phyloP scores from a whole-genome alignment of 2,888 invertebrate genomes.

The Tipula confusa region DNA sequence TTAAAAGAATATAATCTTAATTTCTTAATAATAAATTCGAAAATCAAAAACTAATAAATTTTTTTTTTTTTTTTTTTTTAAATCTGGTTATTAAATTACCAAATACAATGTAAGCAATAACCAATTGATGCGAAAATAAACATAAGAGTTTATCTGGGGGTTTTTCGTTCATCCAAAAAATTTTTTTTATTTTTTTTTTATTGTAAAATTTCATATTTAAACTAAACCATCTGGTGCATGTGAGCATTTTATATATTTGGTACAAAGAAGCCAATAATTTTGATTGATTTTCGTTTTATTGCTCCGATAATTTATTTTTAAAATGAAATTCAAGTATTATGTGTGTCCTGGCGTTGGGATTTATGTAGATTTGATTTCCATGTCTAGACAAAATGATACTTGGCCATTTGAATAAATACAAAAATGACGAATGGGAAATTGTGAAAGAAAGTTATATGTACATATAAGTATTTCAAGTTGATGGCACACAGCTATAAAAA shows the following conservation, averaged over 20 bases:
- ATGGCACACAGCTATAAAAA: no score
- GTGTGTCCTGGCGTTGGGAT: no score
- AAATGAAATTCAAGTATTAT: no score
- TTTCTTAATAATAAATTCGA: not conserved
- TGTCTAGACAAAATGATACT: no score
- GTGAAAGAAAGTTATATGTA: no score
- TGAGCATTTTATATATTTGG: not conserved
- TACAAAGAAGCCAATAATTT: not conserved
- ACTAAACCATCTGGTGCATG: not conserved
- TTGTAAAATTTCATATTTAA: no score
- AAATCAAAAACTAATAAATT: not conserved
- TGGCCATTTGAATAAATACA: no score
- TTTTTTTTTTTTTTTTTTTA: no score
- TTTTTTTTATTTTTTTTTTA: not conserved
- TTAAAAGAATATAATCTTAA: not conserved
- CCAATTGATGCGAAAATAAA: slow-evolving; percentile 9
- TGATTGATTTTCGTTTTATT: not conserved
- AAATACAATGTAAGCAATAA: not conserved
- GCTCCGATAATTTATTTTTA: not conserved
- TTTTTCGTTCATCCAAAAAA: not conserved
- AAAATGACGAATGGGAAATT: no score
- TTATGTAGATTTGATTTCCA: no score
- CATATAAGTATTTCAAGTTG: no score
- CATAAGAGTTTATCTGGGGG: not conserved
- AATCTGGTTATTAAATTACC: slow-evolving; percentile 3